Conservation (phyloP, 2,113 vertebrate genomes). For the Clinocottus analis region DNA sequence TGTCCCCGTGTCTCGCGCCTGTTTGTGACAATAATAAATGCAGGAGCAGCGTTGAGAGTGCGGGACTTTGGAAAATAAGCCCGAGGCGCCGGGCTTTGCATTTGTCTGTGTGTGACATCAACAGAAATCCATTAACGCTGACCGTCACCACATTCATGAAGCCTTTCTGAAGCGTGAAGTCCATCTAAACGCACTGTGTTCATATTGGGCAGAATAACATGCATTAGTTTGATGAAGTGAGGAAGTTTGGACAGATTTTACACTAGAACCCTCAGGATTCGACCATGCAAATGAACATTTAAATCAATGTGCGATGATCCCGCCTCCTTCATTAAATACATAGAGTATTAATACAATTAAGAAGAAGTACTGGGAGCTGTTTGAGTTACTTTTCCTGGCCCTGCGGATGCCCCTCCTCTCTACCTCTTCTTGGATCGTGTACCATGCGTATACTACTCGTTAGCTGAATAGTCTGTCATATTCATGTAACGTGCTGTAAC, state of each 20-base stretch:
- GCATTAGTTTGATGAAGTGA: background rate
- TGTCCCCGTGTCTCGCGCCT: slow-evolving; percentile 57
- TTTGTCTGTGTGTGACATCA: slow-evolving; percentile 53
- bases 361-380: too few relatives aligned
- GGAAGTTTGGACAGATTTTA: slow-evolving; percentile 11
- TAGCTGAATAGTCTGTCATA: too few relatives aligned
- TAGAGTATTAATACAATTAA: too few relatives aligned
- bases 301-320: too few relatives aligned
- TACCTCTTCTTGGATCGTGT: too few relatives aligned
- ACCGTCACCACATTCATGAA: slow-evolving; percentile 19
- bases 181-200: slow-evolving; percentile 1
- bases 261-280: background rate
- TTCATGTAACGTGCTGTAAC: too few relatives aligned
- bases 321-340: too few relatives aligned
- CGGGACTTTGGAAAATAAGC: slow-evolving; percentile 39
- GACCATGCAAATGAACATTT: too few relatives aligned
- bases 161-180: slow-evolving; percentile 25
- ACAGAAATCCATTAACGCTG: slow-evolving; percentile 37
- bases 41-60: slow-evolving; percentile 43
- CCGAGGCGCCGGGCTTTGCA: slow-evolving; percentile 29
- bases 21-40: slow-evolving; percentile 58
- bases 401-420: too few relatives aligned
- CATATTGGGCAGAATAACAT: slow-evolving; percentile 1
- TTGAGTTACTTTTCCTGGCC: background rate
- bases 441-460: too few relatives aligned